These are phyloP conservation scores for Meloidogyne exigua DNA, from an alignment of 1,140 invertebrate species.

Conservation along the genomic window DNA sequence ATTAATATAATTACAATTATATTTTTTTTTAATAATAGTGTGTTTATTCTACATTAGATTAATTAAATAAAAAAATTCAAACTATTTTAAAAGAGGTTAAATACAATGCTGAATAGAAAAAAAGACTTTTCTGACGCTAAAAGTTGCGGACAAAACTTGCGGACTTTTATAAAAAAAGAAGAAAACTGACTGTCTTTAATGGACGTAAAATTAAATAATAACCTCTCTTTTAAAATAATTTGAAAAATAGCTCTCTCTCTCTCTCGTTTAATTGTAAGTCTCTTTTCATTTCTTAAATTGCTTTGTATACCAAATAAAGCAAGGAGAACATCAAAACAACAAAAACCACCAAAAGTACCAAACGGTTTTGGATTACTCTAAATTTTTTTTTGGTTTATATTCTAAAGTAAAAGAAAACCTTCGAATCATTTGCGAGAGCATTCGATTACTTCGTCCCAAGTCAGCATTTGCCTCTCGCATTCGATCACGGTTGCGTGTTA, in stretches of 20 bases:
- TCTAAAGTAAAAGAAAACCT: conserved; percentile 28
- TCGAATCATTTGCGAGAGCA: conserved; percentile 48
- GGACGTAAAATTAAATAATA: too few relatives aligned
- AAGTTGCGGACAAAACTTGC: too few relatives aligned
- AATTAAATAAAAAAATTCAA: too few relatives aligned
- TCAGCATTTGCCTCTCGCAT: conserved; percentile 52
- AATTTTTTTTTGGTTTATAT: conserved; percentile 13
- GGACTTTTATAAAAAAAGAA: too few relatives aligned
- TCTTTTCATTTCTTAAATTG: conserved; percentile 19
- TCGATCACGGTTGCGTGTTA: conserved; percentile 42
- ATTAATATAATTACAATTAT: too few relatives aligned
- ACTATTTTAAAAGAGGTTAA: too few relatives aligned
- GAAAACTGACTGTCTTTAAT: too few relatives aligned
- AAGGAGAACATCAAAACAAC: conserved; percentile 47
- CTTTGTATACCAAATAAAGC: conserved; percentile 41
- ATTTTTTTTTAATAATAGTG: too few relatives aligned
- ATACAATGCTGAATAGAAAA: too few relatives aligned
- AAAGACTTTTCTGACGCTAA: too few relatives aligned
- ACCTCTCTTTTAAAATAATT: neutral
- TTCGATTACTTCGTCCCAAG: conserved; percentile 37
- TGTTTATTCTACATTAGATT: too few relatives aligned
- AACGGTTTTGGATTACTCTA: conserved; percentile 51
- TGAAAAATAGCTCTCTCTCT: neutral
- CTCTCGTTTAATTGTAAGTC: too few relatives aligned
- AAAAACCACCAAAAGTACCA: conserved; percentile 44